Evolutionary conservation across 2,888 invertebrate species (phyloP).

Genomic region (Steinernema carpocapsae): DNA sequence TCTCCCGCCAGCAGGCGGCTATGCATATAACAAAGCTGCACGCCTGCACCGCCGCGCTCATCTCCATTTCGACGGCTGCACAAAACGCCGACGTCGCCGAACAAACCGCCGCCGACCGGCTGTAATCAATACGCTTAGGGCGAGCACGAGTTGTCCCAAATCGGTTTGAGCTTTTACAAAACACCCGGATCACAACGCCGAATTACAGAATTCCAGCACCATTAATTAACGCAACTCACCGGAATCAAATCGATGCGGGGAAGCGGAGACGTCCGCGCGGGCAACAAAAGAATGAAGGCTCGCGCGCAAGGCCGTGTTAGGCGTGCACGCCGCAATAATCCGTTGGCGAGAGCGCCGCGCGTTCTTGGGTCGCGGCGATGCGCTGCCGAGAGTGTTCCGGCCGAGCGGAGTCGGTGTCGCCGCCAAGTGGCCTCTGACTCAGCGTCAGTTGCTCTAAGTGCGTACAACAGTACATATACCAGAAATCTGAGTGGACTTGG

Average conservation of each 20-base stretch:
- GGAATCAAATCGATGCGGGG: conserved; percentile 7
- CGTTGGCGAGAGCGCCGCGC: conserved; percentile 15
- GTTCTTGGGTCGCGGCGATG: conserved; percentile 24
- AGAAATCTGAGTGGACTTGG: neutral
- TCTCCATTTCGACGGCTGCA: neutral
- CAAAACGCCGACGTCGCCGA: conserved; percentile 3
- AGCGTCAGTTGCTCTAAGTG: neutral
- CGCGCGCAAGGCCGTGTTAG: conserved; percentile 2
- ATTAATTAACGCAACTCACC: no score
- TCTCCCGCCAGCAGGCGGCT: neutral
- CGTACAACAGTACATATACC: neutral
- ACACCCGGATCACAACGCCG: neutral
- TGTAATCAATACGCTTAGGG: conserved; percentile 3
- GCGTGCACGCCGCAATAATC: conserved; percentile 24
- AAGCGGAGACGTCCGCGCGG: neutral
- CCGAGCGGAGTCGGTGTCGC: conserved; percentile 2
- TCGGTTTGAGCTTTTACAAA: neutral
- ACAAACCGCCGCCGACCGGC: neutral
- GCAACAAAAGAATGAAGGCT: neutral
- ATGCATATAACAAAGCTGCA: neutral
- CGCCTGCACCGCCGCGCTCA: neutral
- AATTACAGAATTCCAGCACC: neutral
- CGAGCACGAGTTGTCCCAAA: neutral
- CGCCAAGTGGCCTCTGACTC: neutral
- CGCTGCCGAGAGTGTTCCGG: conserved; percentile 24